Evolutionary conservation across 1,140 invertebrate genomes (phyloP).

Genomic region (Solen grandis): DNA sequence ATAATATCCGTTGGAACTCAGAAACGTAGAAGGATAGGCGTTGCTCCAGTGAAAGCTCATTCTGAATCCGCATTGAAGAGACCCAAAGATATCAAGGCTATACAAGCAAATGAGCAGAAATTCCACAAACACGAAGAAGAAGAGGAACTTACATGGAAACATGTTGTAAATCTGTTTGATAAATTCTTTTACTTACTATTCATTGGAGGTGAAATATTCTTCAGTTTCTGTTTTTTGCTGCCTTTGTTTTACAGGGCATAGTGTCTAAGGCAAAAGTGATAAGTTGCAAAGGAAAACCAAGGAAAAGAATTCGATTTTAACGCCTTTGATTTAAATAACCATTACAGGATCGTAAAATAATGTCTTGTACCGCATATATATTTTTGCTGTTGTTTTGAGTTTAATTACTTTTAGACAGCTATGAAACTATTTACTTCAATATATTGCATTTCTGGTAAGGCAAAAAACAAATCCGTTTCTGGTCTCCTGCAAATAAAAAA

Average conservation of each 20-base stretch:
- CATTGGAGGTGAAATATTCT: conserved; percentile 2
- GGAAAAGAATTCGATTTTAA: too few relatives aligned
- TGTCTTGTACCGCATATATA: too few relatives aligned
- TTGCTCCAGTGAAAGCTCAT: not conserved
- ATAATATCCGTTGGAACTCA: not conserved
- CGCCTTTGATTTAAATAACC: too few relatives aligned
- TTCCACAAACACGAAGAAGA: not conserved
- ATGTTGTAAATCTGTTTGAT: not conserved
- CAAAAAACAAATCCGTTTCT: too few relatives aligned
- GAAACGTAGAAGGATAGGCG: not conserved
- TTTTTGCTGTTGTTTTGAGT: too few relatives aligned
- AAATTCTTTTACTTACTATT: conserved; percentile 14
- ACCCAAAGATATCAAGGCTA: not conserved
- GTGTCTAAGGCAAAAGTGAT: too few relatives aligned
- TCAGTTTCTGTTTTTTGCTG: conserved; percentile 1
- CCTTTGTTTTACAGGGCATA: not conserved
- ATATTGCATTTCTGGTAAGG: too few relatives aligned
- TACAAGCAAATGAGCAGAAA: not conserved
- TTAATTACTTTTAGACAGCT: too few relatives aligned
- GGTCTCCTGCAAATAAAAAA: too few relatives aligned
- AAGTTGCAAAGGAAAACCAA: too few relatives aligned
- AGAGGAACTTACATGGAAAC: not conserved
- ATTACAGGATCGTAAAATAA: too few relatives aligned
- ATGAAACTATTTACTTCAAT: too few relatives aligned
- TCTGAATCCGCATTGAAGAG: not conserved